Percentiles rank a stretch among this genome's conserved stretches.
Evolutionary conservation across 2,888 invertebrate species (phyloP).

Genomic region (Mystacides longicornis): DNA sequence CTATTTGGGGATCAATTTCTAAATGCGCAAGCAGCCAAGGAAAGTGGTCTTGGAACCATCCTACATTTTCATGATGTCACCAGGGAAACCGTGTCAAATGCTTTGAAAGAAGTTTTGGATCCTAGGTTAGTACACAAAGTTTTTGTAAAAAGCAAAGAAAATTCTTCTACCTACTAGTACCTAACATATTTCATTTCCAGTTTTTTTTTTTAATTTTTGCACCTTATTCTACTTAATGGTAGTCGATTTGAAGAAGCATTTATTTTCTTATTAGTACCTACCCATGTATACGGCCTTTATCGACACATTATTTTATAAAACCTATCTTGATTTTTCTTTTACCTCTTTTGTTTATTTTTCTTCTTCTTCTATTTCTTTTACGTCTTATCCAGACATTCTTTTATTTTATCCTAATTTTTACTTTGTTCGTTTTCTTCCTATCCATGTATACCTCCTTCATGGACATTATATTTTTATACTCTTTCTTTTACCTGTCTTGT

Average conservation of each 20-base stretch:
- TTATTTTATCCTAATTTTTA: not conserved
- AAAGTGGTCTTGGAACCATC: constrained; percentile 52
- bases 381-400: too few species aligned
- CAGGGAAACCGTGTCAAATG: constrained; percentile 47
- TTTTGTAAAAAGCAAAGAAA: not conserved
- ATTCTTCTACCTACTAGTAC: too few species aligned
- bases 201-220: too few species aligned
- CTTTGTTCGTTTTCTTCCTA: not conserved
- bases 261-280: too few species aligned
- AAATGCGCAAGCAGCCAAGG: constrained; percentile 54
- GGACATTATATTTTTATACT: not conserved
- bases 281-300: too few species aligned
- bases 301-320: too few species aligned
- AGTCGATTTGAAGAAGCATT: too few species aligned
- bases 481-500: not conserved
- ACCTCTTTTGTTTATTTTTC: too few species aligned
- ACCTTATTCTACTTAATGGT: too few species aligned
- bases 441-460: not conserved
- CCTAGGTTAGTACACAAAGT: constrained; percentile 43
- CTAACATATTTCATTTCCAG: too few species aligned
- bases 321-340: too few species aligned
- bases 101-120: constrained; percentile 50
- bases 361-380: too few species aligned
- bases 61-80: constrained; percentile 50
- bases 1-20: constrained; percentile 64